Base-by-base conservation (phyloP, 1,140 invertebrate species). In the Schlechtendalia chinensis region DNA sequence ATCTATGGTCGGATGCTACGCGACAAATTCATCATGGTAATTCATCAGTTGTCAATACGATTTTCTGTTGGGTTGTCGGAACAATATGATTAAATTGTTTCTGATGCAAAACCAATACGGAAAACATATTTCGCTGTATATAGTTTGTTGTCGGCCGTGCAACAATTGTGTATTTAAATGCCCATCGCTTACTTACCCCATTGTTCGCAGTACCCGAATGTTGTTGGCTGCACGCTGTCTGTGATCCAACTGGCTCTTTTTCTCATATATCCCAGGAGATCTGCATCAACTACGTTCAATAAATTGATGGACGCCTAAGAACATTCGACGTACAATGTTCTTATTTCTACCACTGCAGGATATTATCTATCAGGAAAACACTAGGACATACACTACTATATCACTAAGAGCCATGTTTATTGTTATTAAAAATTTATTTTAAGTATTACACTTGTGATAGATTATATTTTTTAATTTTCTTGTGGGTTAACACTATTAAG, bases 11-110 rank as follows among this genome's bases (percentile, higher is more conserved):
- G 39, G 50, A 79, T 79, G 45, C 63, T 79, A 29, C 58, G 58
- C 24, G 75, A 79, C 19, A 79, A 79, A 16, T 79, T 79, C 50
- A 79, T 79, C 17, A 79, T 79, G 75, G 75, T 79, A 79, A 61
- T 24, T 24, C 39, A 24, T 54, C 1, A 4, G 10, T 69, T 17
- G 50, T 67, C 12, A 24, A n/a, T 27, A 8, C 32, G 32, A 4
- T 39, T 39, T 39, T 39, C 32, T 16, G 11, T 65, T 39, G n/a
- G 29, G 19, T 63, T 29, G 6, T 19, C 27, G 1, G 54, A 53
- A 54, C 47, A 50, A 71, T 67, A 50, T n/a, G n/a, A n/a, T n/a
- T n/a, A n/a, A n/a, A n/a, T n/a, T n/a, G n/a, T n/a, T n/a, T n/a
- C n/a, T n/a, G n/a, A n/a, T n/a, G n/a, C n/a, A n/a, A n/a, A n/a